Conservation (phyloP, 2,113 vertebrate species). For the Leptocoma aspasia region DNA sequence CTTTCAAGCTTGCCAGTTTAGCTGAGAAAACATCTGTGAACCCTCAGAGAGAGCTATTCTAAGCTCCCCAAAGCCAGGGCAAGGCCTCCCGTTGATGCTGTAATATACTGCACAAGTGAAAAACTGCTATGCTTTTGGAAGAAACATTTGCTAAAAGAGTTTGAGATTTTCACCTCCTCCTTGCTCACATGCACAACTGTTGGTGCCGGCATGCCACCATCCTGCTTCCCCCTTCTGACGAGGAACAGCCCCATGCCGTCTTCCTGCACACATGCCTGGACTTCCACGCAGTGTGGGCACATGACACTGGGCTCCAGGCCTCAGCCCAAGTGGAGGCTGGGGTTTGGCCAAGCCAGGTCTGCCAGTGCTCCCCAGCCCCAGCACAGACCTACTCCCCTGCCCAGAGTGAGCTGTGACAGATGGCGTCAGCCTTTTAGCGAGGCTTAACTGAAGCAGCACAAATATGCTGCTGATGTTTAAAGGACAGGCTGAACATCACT, state of each 20-base stretch:
- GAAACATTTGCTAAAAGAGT: background rate
- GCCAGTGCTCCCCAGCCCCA: background rate
- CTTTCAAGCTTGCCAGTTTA: background rate
- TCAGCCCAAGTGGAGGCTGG: background rate
- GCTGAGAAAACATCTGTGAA: background rate
- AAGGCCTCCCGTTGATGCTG: background rate
- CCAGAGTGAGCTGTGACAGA: background rate
- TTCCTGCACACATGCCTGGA: background rate
- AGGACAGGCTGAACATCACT: background rate
- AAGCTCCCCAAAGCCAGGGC: background rate
- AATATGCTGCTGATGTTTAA: conserved; percentile 9
- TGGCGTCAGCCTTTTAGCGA: background rate
- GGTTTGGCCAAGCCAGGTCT: background rate
- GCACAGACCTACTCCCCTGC: background rate
- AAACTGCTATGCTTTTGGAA: background rate
- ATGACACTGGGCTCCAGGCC: background rate
- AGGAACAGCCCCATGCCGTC: background rate
- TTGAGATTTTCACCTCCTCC: background rate
- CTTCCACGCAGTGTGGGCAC: background rate
- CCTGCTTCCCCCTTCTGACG: background rate
- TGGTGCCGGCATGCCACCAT: background rate
- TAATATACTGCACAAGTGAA: background rate
- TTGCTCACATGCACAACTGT: background rate
- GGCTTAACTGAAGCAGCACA: background rate
- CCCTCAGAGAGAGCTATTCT: background rate